These are phyloP conservation scores for Lissonota sp. DNA, from an alignment of 2,888 invertebrate species.

Conservation along the genomic window DNA sequence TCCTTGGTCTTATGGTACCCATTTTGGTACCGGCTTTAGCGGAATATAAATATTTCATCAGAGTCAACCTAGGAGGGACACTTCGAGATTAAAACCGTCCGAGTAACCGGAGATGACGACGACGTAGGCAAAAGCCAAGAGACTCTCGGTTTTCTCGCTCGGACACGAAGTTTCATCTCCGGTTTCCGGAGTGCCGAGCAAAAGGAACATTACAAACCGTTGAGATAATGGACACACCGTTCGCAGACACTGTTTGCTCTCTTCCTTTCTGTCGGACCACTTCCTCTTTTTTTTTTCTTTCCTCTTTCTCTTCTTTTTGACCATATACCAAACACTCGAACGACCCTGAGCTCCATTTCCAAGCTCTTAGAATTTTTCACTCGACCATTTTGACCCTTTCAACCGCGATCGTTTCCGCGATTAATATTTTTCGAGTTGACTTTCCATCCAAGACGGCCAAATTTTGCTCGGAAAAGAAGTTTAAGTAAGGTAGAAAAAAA, in stretches of 20 bases:
- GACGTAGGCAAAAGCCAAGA: constrained; percentile 44
- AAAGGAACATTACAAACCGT: constrained; percentile 11
- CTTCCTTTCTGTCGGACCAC: neutral
- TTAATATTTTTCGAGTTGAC: neutral
- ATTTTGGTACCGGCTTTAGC: neutral
- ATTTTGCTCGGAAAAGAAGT: no score
- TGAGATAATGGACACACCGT: constrained; percentile 29
- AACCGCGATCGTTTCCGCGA: constrained; percentile 3
- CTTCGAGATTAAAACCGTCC: constrained; percentile 51
- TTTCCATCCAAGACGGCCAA: no score
- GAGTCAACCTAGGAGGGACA: constrained; percentile 12
- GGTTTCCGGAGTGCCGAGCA: constrained; percentile 53
- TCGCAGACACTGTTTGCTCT: constrained; percentile 38
- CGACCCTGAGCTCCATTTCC: constrained; percentile 19
- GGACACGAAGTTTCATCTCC: constrained; percentile 57
- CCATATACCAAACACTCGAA: neutral
- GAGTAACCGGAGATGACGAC: constrained; percentile 62
- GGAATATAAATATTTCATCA: constrained; percentile 13
- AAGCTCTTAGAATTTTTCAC: constrained; percentile 9
- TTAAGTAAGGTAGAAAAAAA: no score
- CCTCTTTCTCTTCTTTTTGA: constrained; percentile 33
- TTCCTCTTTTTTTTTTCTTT: neutral
- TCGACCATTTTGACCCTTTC: neutral
- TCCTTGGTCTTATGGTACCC: no score
- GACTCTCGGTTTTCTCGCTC: constrained; percentile 44